A percentile compares a stretch with the other conserved stretches of the same genome.
Conservation (phyloP, 2,113 vertebrate genomes). For the Brachyhypopomus occidentalis region DNA sequence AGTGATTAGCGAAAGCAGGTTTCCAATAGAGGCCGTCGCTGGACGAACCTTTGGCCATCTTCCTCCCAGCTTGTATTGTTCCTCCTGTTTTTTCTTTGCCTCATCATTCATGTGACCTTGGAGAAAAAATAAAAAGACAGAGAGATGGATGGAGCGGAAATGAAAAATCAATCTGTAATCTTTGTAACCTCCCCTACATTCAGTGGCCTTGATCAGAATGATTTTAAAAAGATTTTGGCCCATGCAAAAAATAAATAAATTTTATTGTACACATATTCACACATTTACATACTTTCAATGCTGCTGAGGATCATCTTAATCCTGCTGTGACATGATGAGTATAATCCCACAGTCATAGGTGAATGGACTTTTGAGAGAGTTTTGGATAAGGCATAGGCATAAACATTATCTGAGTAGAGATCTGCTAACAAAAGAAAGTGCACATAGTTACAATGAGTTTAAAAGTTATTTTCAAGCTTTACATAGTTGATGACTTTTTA, state of each 20-base stretch:
- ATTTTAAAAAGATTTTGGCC: not conserved
- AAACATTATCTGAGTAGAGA: conserved; percentile 69
- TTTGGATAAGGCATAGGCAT: conserved; percentile 77
- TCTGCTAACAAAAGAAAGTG: conserved; percentile 24
- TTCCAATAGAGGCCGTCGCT: conserved; percentile 47
- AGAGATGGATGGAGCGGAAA: not conserved
- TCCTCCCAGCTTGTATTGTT: not conserved
- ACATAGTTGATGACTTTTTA: too few relatives aligned
- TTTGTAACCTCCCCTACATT: not conserved
- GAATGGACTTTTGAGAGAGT: conserved; percentile 73
- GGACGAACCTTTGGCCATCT: conserved; percentile 48
- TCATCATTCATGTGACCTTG: conserved; percentile 70
- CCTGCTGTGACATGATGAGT: conserved; percentile 76
- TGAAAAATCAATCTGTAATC: not conserved
- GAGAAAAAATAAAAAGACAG: conserved; percentile 13
- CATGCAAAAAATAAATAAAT: too few relatives aligned
- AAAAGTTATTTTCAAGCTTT: too few relatives aligned
- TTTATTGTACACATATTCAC: too few relatives aligned
- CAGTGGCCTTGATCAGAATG: not conserved
- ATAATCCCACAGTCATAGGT: conserved; percentile 80
- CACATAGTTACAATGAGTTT: not conserved
- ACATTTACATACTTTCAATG: conserved; percentile 69
- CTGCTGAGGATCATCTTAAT: conserved; percentile 69
- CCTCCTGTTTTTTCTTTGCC: conserved; percentile 58
- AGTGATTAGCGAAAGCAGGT: conserved; percentile 64